A percentile compares a stretch with the other conserved stretches of the same genome.
Evolutionary conservation across 2,797 vertebrate species (phyloP).

Genomic region (Microchirus variegatus): DNA sequence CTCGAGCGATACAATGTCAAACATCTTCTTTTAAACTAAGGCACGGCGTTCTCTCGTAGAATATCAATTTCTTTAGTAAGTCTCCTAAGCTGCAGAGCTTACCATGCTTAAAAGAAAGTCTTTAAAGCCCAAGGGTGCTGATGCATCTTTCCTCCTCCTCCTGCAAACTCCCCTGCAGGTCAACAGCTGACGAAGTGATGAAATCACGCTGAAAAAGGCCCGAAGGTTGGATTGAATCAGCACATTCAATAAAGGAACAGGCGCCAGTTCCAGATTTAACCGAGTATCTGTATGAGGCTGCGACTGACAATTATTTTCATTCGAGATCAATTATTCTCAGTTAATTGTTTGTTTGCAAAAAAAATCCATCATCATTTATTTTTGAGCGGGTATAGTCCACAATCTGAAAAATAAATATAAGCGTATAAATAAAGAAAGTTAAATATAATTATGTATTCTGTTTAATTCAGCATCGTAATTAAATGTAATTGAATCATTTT

Average conservation of each 20-base stretch:
- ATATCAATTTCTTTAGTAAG: slow-evolving; percentile 6
- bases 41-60: slow-evolving; percentile 4
- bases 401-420: too few species aligned
- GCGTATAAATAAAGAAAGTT: too few species aligned
- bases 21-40: slow-evolving; percentile 11
- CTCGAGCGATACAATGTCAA: slow-evolving; percentile 24
- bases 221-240: slow-evolving; percentile 26
- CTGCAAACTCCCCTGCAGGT: slow-evolving; percentile 33
- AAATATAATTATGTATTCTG: too few species aligned
- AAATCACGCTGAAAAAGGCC: slow-evolving; percentile 28
- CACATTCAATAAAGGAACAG: slow-evolving; percentile 6
- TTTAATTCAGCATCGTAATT: too few species aligned
- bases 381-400: not conserved
- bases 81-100: slow-evolving; percentile 1
- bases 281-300: not conserved
- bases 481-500: too few species aligned
- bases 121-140: slow-evolving; percentile 16
- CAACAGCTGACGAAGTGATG: slow-evolving; percentile 37
- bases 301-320: not conserved
- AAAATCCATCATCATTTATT: too few species aligned
- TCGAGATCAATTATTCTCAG: not conserved
- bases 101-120: slow-evolving; percentile 11
- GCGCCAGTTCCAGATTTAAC: not conserved
- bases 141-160: slow-evolving; percentile 34
- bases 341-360: not conserved